These are phyloP conservation scores for Bombus terrestris DNA, from an alignment of 1,140 invertebrate genomes.

Conservation along the genomic window DNA sequence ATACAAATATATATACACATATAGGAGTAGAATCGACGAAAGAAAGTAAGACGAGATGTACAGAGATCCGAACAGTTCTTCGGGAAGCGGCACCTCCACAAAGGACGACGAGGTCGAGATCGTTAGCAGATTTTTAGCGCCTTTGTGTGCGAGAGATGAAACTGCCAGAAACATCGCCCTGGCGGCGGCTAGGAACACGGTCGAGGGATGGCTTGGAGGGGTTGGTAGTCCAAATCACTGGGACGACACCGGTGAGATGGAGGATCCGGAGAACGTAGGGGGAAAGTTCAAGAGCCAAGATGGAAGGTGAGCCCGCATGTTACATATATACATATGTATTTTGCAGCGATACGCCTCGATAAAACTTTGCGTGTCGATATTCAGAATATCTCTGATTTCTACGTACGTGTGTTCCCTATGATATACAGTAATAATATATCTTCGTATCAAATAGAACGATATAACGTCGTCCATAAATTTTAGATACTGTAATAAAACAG, in stretches of 20 bases:
- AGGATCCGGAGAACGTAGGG: slow-evolving; percentile 58
- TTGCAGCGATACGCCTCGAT: not conserved
- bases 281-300: slow-evolving; percentile 72
- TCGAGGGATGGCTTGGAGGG: slow-evolving; percentile 84
- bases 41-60: slow-evolving; percentile 69
- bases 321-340: not conserved
- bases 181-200: slow-evolving; percentile 83
- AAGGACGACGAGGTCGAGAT: slow-evolving; percentile 82
- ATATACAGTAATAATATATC: too few species aligned
- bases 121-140: slow-evolving; percentile 83
- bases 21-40: slow-evolving; percentile 30
- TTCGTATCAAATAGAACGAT: too few species aligned
- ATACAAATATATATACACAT: not conserved
- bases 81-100: slow-evolving; percentile 68
- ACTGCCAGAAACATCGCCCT: slow-evolving; percentile 83
- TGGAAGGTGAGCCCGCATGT: slow-evolving; percentile 68
- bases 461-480: too few species aligned
- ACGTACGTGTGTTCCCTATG: not conserved
- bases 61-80: slow-evolving; percentile 72
- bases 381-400: not conserved
- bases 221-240: slow-evolving; percentile 81
- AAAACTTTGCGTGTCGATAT: slow-evolving; percentile 6
- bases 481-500: too few species aligned
- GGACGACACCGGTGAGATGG: slow-evolving; percentile 71
- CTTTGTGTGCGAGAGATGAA: slow-evolving; percentile 83